These are phyloP conservation scores for Aporophyla lueneburgensis DNA, from an alignment of 2,888 invertebrate species.

Conservation along the genomic window DNA sequence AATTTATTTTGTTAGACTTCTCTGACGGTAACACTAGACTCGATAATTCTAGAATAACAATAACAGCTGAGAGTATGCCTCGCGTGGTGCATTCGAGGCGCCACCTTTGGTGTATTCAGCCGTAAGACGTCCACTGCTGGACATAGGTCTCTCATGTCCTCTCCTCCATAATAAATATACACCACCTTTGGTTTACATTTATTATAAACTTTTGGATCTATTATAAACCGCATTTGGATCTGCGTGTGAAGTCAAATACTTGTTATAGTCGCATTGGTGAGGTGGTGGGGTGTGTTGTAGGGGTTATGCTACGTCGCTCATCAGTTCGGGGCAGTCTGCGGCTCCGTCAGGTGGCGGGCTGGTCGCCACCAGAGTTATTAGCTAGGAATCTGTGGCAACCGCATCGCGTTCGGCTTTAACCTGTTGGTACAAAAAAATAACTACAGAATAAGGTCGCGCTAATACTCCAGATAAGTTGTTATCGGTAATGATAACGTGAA, in stretches of 20 bases:
- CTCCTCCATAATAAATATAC: no score
- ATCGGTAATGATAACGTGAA: constrained; percentile 36
- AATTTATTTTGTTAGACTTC: constrained; percentile 17
- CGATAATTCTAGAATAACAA: constrained; percentile 41
- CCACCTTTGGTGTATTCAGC: constrained; percentile 34
- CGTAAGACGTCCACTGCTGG: no score
- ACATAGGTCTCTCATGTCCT: no score
- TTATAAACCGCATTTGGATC: constrained; percentile 21
- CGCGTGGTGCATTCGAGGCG: constrained; percentile 26
- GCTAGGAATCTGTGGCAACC: constrained; percentile 90
- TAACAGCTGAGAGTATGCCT: constrained; percentile 35
- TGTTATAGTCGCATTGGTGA: constrained; percentile 17
- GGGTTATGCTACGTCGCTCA: constrained; percentile 50
- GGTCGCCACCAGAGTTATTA: constrained; percentile 77
- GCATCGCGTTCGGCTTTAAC: constrained; percentile 94
- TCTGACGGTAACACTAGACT: constrained; percentile 37
- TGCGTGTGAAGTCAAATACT: constrained; percentile 33
- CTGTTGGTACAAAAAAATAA: constrained; percentile 86
- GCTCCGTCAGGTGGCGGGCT: constrained; percentile 66
- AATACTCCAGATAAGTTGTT: constrained; percentile 27
- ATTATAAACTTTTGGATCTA: constrained; percentile 29
- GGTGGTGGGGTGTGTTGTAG: constrained; percentile 22
- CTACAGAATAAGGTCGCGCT: constrained; percentile 11
- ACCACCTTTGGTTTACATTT: constrained; percentile 36
- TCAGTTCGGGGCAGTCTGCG: constrained; percentile 63